A percentile compares a stretch with the other conserved stretches of the same genome.
phyloP scores from a whole-genome alignment of 2,888 invertebrate species.

The Amphipoea lucens region DNA sequence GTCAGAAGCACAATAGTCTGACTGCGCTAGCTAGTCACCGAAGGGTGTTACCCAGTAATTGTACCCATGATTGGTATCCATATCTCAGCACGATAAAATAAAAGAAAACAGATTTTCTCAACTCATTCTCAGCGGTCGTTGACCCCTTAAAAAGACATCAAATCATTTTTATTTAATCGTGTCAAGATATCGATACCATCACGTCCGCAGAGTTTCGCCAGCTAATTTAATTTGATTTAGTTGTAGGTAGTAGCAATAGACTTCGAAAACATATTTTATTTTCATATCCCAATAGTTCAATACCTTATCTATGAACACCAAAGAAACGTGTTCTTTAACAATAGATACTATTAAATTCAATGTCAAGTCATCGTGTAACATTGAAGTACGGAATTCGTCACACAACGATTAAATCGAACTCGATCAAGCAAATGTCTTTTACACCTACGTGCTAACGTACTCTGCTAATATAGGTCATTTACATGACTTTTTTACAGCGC shows the following conservation, averaged over 20 bases:
- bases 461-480: slow-evolving; percentile 20
- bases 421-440: slow-evolving; percentile 46
- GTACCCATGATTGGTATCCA: neutral
- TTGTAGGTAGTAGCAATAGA: neutral
- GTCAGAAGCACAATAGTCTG: neutral
- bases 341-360: slow-evolving; percentile 33
- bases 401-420: slow-evolving; percentile 21
- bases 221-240: neutral
- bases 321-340: neutral
- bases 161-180: too few species aligned
- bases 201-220: neutral
- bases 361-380: slow-evolving; percentile 26
- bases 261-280: neutral
- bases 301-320: too few species aligned
- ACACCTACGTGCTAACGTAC: slow-evolving; percentile 30
- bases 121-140: too few species aligned
- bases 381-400: slow-evolving; percentile 32
- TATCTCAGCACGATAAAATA: neutral
- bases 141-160: too few species aligned
- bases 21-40: too few species aligned
- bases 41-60: neutral
- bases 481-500: slow-evolving; percentile 3
- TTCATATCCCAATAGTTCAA: neutral
- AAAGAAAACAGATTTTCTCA: too few species aligned
- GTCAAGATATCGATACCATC: neutral